Conservation (phyloP, 2,888 invertebrate species). For the Ophion slaviceki region DNA sequence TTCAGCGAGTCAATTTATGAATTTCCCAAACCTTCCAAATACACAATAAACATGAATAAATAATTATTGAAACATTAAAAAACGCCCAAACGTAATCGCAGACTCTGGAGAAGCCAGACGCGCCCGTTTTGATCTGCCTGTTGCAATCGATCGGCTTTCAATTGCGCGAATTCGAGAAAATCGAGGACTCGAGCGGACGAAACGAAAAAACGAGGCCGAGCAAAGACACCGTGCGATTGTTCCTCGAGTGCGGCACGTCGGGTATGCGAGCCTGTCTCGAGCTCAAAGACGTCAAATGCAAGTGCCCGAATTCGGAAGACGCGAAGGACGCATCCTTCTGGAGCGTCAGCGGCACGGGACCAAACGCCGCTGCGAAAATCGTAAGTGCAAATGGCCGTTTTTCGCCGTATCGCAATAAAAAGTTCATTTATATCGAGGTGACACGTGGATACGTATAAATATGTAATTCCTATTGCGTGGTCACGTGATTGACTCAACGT, state of each 20-base stretch:
- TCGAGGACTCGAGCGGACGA: conserved; percentile 54
- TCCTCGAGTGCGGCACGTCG: conserved; percentile 77
- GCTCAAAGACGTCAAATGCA: conserved; percentile 74
- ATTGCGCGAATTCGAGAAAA: conserved; percentile 75
- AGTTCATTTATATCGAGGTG: not conserved
- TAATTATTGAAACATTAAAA: not conserved
- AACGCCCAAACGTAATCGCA: conserved; percentile 25
- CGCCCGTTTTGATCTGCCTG: conserved; percentile 74
- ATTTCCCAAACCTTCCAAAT: not conserved
- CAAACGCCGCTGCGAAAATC: conserved; percentile 63
- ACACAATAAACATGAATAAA: not conserved
- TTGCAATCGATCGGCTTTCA: conserved; percentile 79
- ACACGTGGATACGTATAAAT: not conserved
- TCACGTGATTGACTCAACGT: not conserved
- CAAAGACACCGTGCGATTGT: conserved; percentile 69
- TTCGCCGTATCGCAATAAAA: not conserved
- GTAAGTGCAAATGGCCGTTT: conserved; percentile 58
- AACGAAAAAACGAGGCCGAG: conserved; percentile 47
- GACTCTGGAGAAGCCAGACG: conserved; percentile 72
- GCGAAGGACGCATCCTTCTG: conserved; percentile 76
- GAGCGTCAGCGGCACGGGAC: conserved; percentile 78
- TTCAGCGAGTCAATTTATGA: not conserved
- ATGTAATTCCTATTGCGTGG: not conserved
- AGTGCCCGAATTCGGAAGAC: conserved; percentile 75
- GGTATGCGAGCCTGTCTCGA: conserved; percentile 77